Conservation (phyloP, 2,797 vertebrate genomes). For the Pseudochaenichthys georgianus region DNA sequence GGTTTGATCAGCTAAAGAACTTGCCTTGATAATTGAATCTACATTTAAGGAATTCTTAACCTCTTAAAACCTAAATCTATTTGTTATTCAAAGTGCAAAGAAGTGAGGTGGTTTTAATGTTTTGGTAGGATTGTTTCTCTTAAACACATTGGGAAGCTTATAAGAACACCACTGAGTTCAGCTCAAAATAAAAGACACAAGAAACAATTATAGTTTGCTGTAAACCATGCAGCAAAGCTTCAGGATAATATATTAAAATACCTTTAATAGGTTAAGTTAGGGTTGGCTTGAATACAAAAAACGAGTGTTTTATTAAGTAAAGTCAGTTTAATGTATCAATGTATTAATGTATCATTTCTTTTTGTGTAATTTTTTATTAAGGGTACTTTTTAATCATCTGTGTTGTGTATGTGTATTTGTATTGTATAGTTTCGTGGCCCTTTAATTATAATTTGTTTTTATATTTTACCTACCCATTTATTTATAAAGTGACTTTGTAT, state of each 20-base stretch:
- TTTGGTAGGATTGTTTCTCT: background rate
- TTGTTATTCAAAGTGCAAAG: background rate
- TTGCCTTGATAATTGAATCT: background rate
- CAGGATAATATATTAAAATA: background rate
- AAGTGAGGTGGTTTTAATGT: background rate
- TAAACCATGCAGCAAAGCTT: too few relatives aligned
- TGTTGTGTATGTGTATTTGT: background rate
- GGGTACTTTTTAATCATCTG: background rate
- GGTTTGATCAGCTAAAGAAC: background rate
- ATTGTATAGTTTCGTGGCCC: background rate
- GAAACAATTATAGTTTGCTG: too few relatives aligned
- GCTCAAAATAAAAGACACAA: background rate
- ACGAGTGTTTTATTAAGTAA: background rate
- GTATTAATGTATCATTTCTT: too few relatives aligned
- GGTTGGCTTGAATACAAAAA: background rate
- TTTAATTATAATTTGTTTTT: background rate
- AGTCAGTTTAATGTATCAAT: background rate
- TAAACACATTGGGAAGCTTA: background rate
- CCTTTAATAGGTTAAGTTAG: background rate
- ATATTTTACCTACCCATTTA: too few relatives aligned
- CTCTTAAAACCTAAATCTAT: rapidly evolving
- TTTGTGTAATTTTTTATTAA: background rate
- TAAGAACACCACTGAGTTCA: background rate
- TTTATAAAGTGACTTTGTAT: background rate
- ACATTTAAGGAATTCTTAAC: background rate